Percentiles rank a stretch among this genome's conserved stretches.
Conservation (phyloP, 2,797 vertebrate species). For the Chelmon rostratus region DNA sequence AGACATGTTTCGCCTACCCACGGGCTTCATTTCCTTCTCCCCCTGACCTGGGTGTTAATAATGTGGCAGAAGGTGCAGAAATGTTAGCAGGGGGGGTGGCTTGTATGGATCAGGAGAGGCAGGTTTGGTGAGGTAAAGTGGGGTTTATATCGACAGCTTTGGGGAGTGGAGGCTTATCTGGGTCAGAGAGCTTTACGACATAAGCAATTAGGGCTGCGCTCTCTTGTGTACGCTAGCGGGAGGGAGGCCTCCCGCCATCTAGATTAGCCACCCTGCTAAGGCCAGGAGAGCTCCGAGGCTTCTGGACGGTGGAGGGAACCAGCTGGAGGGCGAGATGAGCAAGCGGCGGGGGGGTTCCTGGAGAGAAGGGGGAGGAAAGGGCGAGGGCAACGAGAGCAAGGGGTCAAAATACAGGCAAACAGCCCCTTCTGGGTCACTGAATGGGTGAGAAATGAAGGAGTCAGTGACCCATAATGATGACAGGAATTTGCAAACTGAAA, state of each 20-base stretch:
- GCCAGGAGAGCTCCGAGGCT: constrained; percentile 64
- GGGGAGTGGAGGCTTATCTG: constrained; percentile 85
- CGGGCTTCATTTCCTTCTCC: not conserved
- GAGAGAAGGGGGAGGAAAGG: not conserved
- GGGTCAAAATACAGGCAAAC: constrained; percentile 55
- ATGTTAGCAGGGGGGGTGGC: constrained; percentile 58
- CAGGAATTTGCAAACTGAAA: constrained; percentile 55
- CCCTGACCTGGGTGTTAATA: constrained; percentile 59
- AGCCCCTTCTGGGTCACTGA: constrained; percentile 60
- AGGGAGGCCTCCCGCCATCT: constrained; percentile 82
- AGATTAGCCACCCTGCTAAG: constrained; percentile 80
- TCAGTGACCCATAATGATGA: constrained; percentile 61
- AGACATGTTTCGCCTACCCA: not conserved
- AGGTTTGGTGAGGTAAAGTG: constrained; percentile 90
- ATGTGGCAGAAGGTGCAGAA: constrained; percentile 78
- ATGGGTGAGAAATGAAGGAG: constrained; percentile 34
- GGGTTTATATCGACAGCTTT: constrained; percentile 88
- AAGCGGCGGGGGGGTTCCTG: constrained; percentile 2
- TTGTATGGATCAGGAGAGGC: constrained; percentile 79
- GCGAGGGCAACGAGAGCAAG: constrained; percentile 22
- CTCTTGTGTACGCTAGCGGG: constrained; percentile 80
- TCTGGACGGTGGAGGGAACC: constrained; percentile 68
- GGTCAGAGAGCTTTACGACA: constrained; percentile 90
- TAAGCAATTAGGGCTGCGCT: constrained; percentile 87
- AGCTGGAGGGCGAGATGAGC: constrained; percentile 75